These are phyloP conservation scores for Isaurus tuberculatus DNA, from an alignment of 92 coral and sea anemone species.

Conservation along the genomic window DNA sequence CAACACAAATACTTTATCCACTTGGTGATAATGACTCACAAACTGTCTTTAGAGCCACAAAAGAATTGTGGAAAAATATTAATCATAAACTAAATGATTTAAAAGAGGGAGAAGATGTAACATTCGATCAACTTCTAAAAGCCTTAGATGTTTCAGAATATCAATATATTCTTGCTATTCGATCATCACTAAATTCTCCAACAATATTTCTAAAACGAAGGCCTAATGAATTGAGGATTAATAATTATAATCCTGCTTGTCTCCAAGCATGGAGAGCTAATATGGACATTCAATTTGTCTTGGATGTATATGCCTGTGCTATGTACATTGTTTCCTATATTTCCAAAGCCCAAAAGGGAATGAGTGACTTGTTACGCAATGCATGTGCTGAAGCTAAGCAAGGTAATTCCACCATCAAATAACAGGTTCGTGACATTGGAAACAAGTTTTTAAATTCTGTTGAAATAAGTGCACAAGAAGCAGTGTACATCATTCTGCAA, in stretches of 20 bases:
- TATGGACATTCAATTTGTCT: slow-evolving; percentile 69
- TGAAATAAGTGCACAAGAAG: slow-evolving; percentile 68
- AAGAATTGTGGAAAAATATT: slow-evolving; percentile 41
- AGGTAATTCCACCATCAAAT: slow-evolving; percentile 53
- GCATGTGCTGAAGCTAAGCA: slow-evolving; percentile 61
- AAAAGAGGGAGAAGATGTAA: slow-evolving; percentile 19
- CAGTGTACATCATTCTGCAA: slow-evolving; percentile 62
- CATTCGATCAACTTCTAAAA: slow-evolving; percentile 22
- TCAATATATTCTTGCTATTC: slow-evolving; percentile 27
- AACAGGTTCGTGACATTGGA: slow-evolving; percentile 66
- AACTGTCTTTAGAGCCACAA: slow-evolving; percentile 11
- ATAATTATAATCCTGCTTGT: slow-evolving; percentile 54
- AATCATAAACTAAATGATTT: slow-evolving; percentile 53
- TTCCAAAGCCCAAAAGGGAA: slow-evolving; percentile 59
- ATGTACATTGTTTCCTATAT: slow-evolving; percentile 57
- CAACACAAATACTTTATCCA: slow-evolving; percentile 56
- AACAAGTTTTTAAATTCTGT: slow-evolving; percentile 58
- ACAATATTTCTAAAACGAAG: slow-evolving; percentile 43
- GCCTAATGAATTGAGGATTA: slow-evolving; percentile 47
- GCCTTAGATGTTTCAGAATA: slow-evolving; percentile 16
- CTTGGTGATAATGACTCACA: slow-evolving; percentile 41
- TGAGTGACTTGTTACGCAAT: slow-evolving; percentile 56
- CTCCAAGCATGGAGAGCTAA: slow-evolving; percentile 77
- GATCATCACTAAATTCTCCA: slow-evolving; percentile 49
- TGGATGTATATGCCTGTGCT: slow-evolving; percentile 68